Conservation (phyloP, 1,140 invertebrate species). For the Orius insidiosus region DNA sequence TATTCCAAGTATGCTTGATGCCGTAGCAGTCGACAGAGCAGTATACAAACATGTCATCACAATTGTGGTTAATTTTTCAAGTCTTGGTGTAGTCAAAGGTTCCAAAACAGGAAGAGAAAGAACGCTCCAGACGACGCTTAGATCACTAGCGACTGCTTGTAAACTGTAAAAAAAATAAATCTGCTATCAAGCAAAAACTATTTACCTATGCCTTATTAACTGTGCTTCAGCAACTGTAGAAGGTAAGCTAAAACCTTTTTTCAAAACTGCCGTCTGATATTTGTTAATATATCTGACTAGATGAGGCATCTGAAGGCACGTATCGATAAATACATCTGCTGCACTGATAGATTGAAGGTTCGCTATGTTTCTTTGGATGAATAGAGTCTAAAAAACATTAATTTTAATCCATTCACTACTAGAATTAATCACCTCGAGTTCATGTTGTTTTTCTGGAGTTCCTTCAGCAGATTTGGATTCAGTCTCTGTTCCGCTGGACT, state of each 20-base stretch:
- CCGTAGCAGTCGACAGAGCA: constrained; percentile 49
- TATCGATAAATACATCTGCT: constrained; percentile 59
- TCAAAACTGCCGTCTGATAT: constrained; percentile 47
- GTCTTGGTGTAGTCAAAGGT: constrained; percentile 59
- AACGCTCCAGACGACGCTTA: constrained; percentile 63
- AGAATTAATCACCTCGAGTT: constrained; percentile 15
- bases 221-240: constrained; percentile 56
- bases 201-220: constrained; percentile 41
- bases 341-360: constrained; percentile 51
- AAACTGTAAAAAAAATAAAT: constrained; percentile 32
- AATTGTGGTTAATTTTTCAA: constrained; percentile 58
- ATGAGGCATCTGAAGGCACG: constrained; percentile 56
- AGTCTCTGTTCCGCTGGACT: constrained; percentile 13
- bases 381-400: constrained; percentile 27
- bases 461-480: constrained; percentile 21
- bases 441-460: constrained; percentile 16
- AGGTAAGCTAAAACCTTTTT: constrained; percentile 44
- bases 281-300: constrained; percentile 54
- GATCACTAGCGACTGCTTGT: constrained; percentile 60
- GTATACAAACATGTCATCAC: constrained; percentile 64
- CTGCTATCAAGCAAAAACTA: constrained; percentile 6
- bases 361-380: constrained; percentile 31
- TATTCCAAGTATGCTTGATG: constrained; percentile 45
- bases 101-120: constrained; percentile 72
- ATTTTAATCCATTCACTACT: not conserved